These are phyloP conservation scores for Eueremaeus valkanovi DNA, from an alignment of 2,888 invertebrate genomes.

Conservation along the genomic window DNA sequence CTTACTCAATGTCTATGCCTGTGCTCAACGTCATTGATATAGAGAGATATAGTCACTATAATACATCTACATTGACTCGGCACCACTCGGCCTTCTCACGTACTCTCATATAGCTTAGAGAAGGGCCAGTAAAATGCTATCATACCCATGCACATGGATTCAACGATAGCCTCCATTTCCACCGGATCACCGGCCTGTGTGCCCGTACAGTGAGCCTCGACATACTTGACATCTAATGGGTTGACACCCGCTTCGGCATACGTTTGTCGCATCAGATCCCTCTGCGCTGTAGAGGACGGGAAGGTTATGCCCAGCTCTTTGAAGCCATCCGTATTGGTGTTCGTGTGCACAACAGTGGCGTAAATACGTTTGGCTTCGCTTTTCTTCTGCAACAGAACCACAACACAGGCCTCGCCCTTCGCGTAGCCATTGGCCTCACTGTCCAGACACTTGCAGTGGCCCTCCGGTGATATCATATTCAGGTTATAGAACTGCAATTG, in stretches of 20 bases:
- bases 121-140: too few species aligned
- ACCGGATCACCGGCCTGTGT: slow-evolving; percentile 83
- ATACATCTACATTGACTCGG: too few species aligned
- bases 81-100: too few species aligned
- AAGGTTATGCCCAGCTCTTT: slow-evolving; percentile 86
- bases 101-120: too few species aligned
- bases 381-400: slow-evolving; percentile 67
- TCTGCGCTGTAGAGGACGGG: slow-evolving; percentile 75
- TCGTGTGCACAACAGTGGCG: slow-evolving; percentile 78
- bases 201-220: slow-evolving; percentile 60
- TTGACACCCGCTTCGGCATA: slow-evolving; percentile 51
- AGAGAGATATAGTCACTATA: too few species aligned
- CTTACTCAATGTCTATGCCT: too few species aligned
- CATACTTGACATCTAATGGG: slow-evolving; percentile 55
- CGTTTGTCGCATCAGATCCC: slow-evolving; percentile 51
- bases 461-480: slow-evolving; percentile 64
- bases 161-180: slow-evolving; percentile 88
- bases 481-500: slow-evolving; percentile 59
- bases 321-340: slow-evolving; percentile 86
- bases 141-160: slow-evolving; percentile 55
- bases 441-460: slow-evolving; percentile 91
- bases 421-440: slow-evolving; percentile 66
- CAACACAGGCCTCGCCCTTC: slow-evolving; percentile 60
- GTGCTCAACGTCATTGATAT: too few species aligned
- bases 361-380: slow-evolving; percentile 73